These are phyloP conservation scores for Heloderma charlesbogerti DNA, from an alignment of 2,113 vertebrate genomes.

Conservation along the genomic window DNA sequence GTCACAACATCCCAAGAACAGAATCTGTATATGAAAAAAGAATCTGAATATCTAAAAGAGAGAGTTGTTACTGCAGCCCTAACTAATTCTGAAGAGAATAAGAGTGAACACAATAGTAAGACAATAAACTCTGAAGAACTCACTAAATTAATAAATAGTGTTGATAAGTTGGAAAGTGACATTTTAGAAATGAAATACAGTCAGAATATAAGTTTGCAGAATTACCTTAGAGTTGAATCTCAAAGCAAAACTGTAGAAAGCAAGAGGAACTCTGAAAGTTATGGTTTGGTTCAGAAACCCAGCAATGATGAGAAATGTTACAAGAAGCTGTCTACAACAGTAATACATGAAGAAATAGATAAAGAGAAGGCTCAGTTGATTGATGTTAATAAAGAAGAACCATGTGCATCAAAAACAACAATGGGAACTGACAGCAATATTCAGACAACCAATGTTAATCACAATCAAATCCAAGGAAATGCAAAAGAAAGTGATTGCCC, in stretches of 20 bases:
- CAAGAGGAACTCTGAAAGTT: slow-evolving; percentile 47
- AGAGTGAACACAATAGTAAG: slow-evolving; percentile 34
- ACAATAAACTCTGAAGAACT: slow-evolving; percentile 57
- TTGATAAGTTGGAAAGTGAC: slow-evolving; percentile 60
- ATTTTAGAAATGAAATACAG: slow-evolving; percentile 69
- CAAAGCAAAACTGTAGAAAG: slow-evolving; percentile 34
- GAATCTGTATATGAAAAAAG: slow-evolving; percentile 13
- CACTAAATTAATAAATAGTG: slow-evolving; percentile 54
- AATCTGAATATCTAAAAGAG: slow-evolving; percentile 38
- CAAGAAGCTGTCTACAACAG: slow-evolving; percentile 16
- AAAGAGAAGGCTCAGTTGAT: slow-evolving; percentile 17
- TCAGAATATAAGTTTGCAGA: slow-evolving; percentile 47
- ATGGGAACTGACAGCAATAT: not conserved
- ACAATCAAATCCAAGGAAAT: slow-evolving; percentile 38
- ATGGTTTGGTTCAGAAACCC: slow-evolving; percentile 37
- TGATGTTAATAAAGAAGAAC: not conserved
- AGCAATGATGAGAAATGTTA: slow-evolving; percentile 45
- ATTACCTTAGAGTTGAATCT: slow-evolving; percentile 13
- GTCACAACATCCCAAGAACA: slow-evolving; percentile 56
- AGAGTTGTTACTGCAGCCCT: not conserved
- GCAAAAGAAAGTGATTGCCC: slow-evolving; percentile 23
- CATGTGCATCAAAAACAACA: slow-evolving; percentile 28
- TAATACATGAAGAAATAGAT: not conserved
- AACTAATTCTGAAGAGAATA: slow-evolving; percentile 29
- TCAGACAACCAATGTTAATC: slow-evolving; percentile 40